These are phyloP conservation scores for Cerceris ruficornis DNA, from an alignment of 2,888 invertebrate species.

Conservation along the genomic window DNA sequence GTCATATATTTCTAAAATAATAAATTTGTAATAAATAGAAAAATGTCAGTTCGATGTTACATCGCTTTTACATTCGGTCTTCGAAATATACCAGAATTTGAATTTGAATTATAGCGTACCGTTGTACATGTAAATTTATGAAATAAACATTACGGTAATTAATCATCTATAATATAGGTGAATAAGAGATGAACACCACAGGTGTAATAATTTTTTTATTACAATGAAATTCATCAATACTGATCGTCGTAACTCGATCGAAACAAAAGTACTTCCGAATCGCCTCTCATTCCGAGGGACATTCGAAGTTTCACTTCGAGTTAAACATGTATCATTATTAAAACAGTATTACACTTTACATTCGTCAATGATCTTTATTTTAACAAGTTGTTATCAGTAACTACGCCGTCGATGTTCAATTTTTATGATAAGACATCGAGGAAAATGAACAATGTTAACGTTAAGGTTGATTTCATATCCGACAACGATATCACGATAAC, in stretches of 20 bases:
- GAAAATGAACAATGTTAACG: background rate
- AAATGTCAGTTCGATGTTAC: too few species aligned
- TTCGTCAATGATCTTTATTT: background rate
- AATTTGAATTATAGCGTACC: too few species aligned
- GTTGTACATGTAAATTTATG: too few species aligned
- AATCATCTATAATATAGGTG: background rate
- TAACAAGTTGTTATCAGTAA: slow-evolving; percentile 8
- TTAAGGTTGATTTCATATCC: background rate
- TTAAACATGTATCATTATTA: slow-evolving; percentile 16
- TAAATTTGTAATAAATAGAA: too few species aligned
- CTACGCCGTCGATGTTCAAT: background rate
- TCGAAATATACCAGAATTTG: too few species aligned
- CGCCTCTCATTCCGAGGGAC: slow-evolving; percentile 3
- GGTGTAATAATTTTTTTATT: slow-evolving; percentile 35
- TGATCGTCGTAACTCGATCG: slow-evolving; percentile 19
- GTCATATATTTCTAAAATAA: too few species aligned
- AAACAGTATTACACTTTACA: slow-evolving; percentile 20
- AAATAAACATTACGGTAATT: too few species aligned
- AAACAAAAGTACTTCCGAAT: slow-evolving; percentile 35
- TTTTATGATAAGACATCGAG: slow-evolving; percentile 1
- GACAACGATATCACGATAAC: slow-evolving; percentile 12
- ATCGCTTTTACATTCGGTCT: too few species aligned
- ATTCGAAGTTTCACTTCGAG: slow-evolving; percentile 24
- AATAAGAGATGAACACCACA: background rate
- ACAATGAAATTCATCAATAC: slow-evolving; percentile 14